Conservation (phyloP, 2,797 vertebrate genomes). For the Anableps anableps region DNA sequence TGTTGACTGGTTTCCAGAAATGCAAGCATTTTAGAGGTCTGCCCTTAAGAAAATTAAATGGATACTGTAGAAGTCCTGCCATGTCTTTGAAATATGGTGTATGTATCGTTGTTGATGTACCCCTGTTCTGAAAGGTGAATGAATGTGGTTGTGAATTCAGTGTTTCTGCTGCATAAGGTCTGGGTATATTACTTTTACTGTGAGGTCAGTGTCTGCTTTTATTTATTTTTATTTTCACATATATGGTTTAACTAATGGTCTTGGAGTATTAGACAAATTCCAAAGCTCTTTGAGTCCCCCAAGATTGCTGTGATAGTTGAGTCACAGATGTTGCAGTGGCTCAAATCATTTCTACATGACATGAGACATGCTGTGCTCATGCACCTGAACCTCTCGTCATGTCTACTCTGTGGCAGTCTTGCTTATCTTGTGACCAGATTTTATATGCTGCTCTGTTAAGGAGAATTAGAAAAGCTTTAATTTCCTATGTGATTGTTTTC, state of each 20-base stretch:
- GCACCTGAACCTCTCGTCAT: not conserved
- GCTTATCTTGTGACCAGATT: not conserved
- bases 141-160: not conserved
- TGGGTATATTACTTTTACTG: not conserved
- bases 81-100: not conserved
- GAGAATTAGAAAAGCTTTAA: not conserved
- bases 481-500: not conserved
- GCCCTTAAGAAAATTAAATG: not conserved
- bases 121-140: not conserved
- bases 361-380: not conserved
- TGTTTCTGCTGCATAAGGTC: not conserved
- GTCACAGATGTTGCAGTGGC: not conserved
- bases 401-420: not conserved
- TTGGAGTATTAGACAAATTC: not conserved
- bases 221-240: not conserved
- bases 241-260: not conserved
- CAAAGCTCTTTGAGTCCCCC: not conserved
- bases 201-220: not conserved
- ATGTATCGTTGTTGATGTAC: not conserved
- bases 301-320: not conserved
- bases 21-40: not conserved
- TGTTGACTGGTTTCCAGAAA: not conserved
- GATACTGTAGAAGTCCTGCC: not conserved
- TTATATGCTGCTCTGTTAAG: not conserved
- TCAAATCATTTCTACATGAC: not conserved